A percentile compares a stretch with the other conserved stretches of the same genome.
phyloP scores from a whole-genome alignment of 2,797 vertebrate species.

The Lepus townsendii region DNA sequence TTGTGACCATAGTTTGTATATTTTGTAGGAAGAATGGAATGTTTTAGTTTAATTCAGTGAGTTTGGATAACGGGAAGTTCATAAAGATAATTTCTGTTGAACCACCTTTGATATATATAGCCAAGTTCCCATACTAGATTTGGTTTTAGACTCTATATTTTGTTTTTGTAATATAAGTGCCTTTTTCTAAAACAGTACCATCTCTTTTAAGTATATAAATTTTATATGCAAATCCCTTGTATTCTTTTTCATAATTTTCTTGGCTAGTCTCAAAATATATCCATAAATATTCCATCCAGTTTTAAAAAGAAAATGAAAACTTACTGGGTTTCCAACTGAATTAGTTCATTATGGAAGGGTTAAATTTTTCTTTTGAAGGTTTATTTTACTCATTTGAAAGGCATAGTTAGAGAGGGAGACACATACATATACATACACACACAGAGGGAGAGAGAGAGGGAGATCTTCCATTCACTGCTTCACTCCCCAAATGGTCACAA shows the following conservation, averaged over 20 bases:
- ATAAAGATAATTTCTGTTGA: conserved; percentile 23
- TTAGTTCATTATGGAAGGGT: not conserved
- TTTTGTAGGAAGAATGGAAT: conserved; percentile 50
- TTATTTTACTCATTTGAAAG: no score
- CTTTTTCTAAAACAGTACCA: conserved; percentile 47
- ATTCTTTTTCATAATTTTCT: conserved; percentile 37
- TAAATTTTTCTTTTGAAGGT: not conserved
- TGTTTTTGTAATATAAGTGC: conserved; percentile 35
- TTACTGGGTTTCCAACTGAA: not conserved
- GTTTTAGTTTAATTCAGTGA: conserved; percentile 33
- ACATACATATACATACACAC: no score
- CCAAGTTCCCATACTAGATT: not conserved
- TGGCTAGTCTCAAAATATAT: not conserved
- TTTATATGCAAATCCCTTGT: conserved; percentile 1
- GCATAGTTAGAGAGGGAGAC: no score
- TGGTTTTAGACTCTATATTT: conserved; percentile 21
- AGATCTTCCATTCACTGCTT: no score
- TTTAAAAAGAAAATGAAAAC: conserved; percentile 52
- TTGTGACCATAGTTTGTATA: conserved; percentile 42
- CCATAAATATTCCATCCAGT: conserved; percentile 17
- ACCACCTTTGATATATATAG: not conserved
- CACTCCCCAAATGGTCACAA: no score
- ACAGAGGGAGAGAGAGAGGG: no score
- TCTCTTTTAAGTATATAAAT: conserved; percentile 52
- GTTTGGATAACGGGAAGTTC: not conserved